Base-by-base conservation (phyloP, 2,113 vertebrate species). In the Columba janthina region DNA sequence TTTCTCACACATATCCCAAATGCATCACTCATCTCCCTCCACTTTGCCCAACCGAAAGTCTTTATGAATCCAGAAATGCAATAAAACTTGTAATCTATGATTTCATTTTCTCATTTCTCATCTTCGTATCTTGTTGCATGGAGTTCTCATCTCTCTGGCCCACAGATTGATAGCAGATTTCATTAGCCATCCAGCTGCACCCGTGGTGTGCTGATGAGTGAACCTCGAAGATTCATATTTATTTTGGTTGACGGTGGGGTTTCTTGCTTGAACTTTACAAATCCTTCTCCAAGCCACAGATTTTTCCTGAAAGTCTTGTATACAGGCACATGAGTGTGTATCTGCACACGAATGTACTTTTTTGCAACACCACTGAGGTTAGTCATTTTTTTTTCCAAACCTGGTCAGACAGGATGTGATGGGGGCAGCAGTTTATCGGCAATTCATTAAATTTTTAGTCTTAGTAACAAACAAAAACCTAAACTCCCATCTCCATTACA, bases 1-100 rank as follows among this genome's bases (percentile, higher is more conserved):
- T 93, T 95, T 95, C 93, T 96, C 84, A 61, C 73, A 77, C 36
- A 58, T 67, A 80, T 85, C 66, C 54, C 76, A 84, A 77, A 77
- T 48, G 32, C 32, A 77, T 93, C 72, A 44, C 65, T 84, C 60
- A 51, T 92, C 19, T 90, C 58, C 28, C 36, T 88, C 24, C 25
- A 25, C 48, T 92, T 80, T 58, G 19, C 40, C 58, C 79, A 65
- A 38, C 11, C 31, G 21, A 15, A 93, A 93, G 28, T 54, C 82
- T 82, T 96, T 58, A 82, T 50, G 50, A 91, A 61, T 87, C 57
- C 46, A 73, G 67, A 85, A 94, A 93, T 85, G 54, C 72, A 88
- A 48, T 77, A 71, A 81, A 86, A 84, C 26, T 88, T 76, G 29
- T 12, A 25, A 42, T 70, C 56, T 84, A 2, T 89, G 26, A 66